Percentiles rank a stretch among this genome's conserved stretches.
Conservation (phyloP, 2,888 invertebrate genomes). For the Branchellion lobata region DNA sequence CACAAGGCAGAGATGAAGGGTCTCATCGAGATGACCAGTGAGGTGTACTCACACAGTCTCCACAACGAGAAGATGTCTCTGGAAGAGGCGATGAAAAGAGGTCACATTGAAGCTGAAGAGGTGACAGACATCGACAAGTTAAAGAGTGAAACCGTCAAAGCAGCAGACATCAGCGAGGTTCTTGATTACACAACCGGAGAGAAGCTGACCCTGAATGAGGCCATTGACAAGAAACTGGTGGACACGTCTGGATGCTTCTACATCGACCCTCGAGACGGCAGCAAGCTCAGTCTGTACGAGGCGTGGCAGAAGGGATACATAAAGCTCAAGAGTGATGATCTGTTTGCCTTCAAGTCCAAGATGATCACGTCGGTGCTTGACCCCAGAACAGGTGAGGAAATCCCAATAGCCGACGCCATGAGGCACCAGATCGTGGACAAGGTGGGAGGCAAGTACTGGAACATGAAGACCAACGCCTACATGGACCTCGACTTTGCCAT, state of each 20-base stretch:
- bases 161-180: conserved; percentile 18
- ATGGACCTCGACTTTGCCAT: conserved; percentile 82
- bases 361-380: conserved; percentile 68
- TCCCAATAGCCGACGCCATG: conserved; percentile 76
- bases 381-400: conserved; percentile 74
- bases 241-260: conserved; percentile 68
- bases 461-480: conserved; percentile 77
- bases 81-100: conserved; percentile 75
- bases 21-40: conserved; percentile 62
- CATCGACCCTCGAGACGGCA: conserved; percentile 59
- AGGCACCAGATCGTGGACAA: conserved; percentile 86
- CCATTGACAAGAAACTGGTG: conserved; percentile 72
- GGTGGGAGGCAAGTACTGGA: conserved; percentile 64
- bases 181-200: conserved; percentile 72
- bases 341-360: conserved; percentile 50
- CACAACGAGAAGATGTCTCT: conserved; percentile 67
- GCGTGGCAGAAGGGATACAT: conserved; percentile 36
- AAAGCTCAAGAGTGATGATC: conserved; percentile 15
- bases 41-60: conserved; percentile 61
- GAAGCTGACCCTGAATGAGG: conserved; percentile 71
- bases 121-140: conserved; percentile 66
- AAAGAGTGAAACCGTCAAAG: conserved; percentile 70
- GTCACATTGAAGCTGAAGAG: conserved; percentile 78
- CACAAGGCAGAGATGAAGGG: conserved; percentile 61
- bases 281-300: conserved; percentile 68